phyloP scores from a whole-genome alignment of 2,113 vertebrate genomes.

The Mustelus asterias region DNA sequence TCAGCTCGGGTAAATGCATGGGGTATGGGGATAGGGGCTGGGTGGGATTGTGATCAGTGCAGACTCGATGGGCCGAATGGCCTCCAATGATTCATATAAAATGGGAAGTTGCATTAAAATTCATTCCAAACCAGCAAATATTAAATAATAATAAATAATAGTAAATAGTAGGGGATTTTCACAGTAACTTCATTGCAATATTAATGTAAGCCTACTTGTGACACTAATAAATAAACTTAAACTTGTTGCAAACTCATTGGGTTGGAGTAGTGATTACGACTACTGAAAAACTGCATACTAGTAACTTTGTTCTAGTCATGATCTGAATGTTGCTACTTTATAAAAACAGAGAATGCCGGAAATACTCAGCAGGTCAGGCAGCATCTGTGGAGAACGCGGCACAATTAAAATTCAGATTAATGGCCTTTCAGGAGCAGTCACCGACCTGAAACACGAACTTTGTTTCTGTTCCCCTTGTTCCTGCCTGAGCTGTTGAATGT shows the following conservation, averaged over 20 bases:
- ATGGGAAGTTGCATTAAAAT: not conserved
- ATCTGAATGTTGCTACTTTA: not conserved
- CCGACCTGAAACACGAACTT: not conserved
- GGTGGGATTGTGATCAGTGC: too few species aligned
- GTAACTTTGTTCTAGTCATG: not conserved
- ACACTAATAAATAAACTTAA: too few species aligned
- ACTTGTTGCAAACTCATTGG: not conserved
- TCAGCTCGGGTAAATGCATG: too few species aligned
- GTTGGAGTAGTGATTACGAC: not conserved
- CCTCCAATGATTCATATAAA: not conserved
- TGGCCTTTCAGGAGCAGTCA: not conserved
- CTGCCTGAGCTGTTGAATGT: too few species aligned
- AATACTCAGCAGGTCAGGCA: not conserved
- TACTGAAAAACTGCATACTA: not conserved
- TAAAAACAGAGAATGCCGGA: not conserved
- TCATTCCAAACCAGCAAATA: not conserved
- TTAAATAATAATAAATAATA: too few species aligned
- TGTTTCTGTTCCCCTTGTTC: not conserved
- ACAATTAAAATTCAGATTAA: not conserved
- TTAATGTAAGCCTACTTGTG: too few species aligned
- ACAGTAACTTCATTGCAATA: too few species aligned
- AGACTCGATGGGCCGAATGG: too few species aligned
- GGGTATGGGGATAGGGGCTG: too few species aligned
- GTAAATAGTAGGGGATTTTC: too few species aligned
- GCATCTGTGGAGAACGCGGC: not conserved